Conservation (phyloP, 2,113 vertebrate species). For the Panthera tigris region DNA sequence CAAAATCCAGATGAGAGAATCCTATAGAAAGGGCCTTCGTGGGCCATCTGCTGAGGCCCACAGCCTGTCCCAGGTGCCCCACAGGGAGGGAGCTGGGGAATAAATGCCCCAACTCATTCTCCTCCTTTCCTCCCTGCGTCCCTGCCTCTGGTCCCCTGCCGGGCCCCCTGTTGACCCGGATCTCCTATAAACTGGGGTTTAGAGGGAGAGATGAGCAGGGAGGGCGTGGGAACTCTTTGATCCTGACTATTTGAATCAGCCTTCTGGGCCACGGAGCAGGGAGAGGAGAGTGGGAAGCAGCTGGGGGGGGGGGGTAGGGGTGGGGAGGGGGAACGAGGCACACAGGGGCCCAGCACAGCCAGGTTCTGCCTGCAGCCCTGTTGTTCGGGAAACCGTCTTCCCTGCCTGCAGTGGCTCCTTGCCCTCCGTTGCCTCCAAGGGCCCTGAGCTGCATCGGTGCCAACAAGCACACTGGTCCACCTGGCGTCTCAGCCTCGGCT, state of each 20-base stretch:
- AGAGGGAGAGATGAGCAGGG: neutral
- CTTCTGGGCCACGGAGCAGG: neutral
- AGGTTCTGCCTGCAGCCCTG: neutral
- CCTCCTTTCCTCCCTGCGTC: neutral
- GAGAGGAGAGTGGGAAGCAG: no score
- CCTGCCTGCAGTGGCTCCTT: accelerated
- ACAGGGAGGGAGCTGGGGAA: neutral
- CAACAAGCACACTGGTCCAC: neutral
- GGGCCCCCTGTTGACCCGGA: neutral
- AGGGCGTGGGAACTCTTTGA: neutral
- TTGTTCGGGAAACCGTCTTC: neutral
- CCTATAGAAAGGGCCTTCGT: accelerated
- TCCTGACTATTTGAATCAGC: neutral
- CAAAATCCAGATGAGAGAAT: neutral
- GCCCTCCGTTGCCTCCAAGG: accelerated
- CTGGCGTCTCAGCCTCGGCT: neutral
- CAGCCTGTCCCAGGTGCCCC: neutral
- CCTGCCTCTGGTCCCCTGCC: neutral
- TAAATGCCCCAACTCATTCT: neutral
- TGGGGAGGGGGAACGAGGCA: neutral
- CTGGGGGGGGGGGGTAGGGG: no score
- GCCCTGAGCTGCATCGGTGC: neutral
- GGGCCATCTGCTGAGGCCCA: neutral
- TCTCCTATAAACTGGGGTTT: neutral
- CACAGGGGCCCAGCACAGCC: accelerated